phyloP scores from a whole-genome alignment of 2,888 invertebrate genomes.

The Dioctria linearis region DNA sequence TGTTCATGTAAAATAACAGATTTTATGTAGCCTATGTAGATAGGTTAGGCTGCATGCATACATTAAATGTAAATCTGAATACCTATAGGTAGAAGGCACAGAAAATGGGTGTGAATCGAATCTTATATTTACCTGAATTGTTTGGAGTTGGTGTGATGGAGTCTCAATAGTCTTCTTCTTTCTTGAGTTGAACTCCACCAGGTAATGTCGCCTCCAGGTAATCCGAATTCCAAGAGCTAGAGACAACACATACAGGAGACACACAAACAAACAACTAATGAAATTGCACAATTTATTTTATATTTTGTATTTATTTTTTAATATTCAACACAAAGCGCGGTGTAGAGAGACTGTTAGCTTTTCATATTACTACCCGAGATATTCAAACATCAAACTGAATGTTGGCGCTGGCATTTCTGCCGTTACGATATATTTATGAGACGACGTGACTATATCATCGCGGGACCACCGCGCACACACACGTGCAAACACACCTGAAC shows the following conservation, averaged over 20 bases:
- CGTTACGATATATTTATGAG: background rate
- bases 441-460: background rate
- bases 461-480: conserved; percentile 10
- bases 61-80: background rate
- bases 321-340: conserved; percentile 14
- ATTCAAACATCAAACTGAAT: conserved; percentile 15
- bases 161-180: background rate
- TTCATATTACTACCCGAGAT: conserved; percentile 12
- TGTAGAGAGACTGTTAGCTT: background rate
- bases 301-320: background rate
- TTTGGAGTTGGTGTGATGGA: background rate
- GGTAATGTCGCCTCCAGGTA: background rate
- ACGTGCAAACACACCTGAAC: conserved; percentile 42
- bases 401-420: conserved; percentile 29
- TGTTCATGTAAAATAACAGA: conserved; percentile 26
- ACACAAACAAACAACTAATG: background rate
- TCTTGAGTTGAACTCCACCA: background rate
- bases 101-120: conserved; percentile 20
- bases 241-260: background rate
- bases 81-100: background rate
- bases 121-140: conserved; percentile 21
- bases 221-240: background rate
- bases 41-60: background rate
- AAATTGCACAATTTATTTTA: conserved; percentile 19
- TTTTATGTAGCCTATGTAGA: background rate